phyloP scores from a whole-genome alignment of 1,140 invertebrate species.

The Drosophila elegans region DNA sequence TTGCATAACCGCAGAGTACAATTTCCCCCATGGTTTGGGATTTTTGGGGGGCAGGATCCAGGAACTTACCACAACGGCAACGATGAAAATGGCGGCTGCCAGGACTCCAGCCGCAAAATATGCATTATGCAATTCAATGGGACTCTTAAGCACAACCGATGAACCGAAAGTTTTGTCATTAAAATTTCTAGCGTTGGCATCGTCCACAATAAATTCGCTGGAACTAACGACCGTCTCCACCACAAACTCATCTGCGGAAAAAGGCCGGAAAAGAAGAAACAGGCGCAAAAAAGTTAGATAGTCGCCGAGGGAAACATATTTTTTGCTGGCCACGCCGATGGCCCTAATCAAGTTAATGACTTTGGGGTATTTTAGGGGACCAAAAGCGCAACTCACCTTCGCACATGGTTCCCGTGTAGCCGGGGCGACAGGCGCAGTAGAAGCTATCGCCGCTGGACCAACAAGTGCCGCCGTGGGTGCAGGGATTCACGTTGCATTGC shows the following conservation, averaged over 20 bases:
- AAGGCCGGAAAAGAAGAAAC: conserved; percentile 29
- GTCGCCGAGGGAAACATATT: conserved; percentile 17
- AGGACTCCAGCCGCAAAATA: conserved; percentile 90
- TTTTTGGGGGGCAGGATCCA: conserved; percentile 13
- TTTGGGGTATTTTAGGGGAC: conserved; percentile 12
- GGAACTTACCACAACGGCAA: conserved; percentile 88
- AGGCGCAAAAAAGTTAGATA: conserved; percentile 27
- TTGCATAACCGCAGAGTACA: conserved; percentile 66
- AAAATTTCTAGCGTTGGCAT: conserved; percentile 87
- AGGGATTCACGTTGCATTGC: conserved; percentile 91
- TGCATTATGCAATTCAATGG: conserved; percentile 88
- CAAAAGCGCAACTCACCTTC: conserved; percentile 86
- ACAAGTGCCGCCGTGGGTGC: conserved; percentile 90
- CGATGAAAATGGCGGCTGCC: conserved; percentile 89
- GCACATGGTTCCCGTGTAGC: conserved; percentile 91
- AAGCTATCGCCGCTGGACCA: conserved; percentile 91
- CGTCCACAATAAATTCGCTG: conserved; percentile 85
- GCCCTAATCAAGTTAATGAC: conserved; percentile 52
- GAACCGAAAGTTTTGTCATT: conserved; percentile 88
- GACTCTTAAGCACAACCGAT: conserved; percentile 84
- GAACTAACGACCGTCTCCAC: conserved; percentile 88
- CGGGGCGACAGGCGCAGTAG: conserved; percentile 90
- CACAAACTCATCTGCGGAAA: conserved; percentile 87
- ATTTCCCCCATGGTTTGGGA: conserved; percentile 55
- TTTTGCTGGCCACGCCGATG: conserved; percentile 14